phyloP scores from a whole-genome alignment of 2,888 invertebrate genomes.

The Rhorus exstirpatorius region DNA sequence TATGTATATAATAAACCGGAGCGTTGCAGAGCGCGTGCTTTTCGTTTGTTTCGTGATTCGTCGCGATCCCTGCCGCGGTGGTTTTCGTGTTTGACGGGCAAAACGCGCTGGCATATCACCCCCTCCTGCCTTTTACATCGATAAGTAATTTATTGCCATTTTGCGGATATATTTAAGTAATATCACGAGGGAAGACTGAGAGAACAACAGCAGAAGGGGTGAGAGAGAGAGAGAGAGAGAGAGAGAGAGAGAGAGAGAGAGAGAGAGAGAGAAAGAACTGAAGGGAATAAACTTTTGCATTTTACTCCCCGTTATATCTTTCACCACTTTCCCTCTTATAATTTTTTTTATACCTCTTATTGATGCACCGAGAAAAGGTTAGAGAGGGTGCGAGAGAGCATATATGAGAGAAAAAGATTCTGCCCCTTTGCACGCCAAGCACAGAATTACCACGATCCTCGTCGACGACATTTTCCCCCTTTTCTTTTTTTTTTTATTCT shows the following conservation, averaged over 20 bases:
- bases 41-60: slow-evolving; percentile 54
- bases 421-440: background rate
- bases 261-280: too few species aligned
- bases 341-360: slow-evolving; percentile 31
- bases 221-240: slow-evolving; percentile 28
- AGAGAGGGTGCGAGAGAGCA: background rate
- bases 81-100: slow-evolving; percentile 72
- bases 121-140: slow-evolving; percentile 74
- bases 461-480: background rate
- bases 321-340: slow-evolving; percentile 37
- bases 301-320: slow-evolving; percentile 29
- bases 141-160: slow-evolving; percentile 81
- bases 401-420: background rate
- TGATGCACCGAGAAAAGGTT: background rate
- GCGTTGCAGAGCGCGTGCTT: slow-evolving; percentile 41
- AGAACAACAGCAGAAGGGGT: background rate
- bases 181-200: slow-evolving; percentile 58
- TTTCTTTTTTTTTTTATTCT: slow-evolving; percentile 1
- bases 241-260: too few species aligned
- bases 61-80: slow-evolving; percentile 38
- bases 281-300: slow-evolving; percentile 32
- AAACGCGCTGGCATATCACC: slow-evolving; percentile 42
- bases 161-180: slow-evolving; percentile 78
- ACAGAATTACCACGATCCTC: slow-evolving; percentile 1
- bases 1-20: slow-evolving; percentile 11